Evolutionary conservation across 2,888 invertebrate species (phyloP).

Genomic region (Mechanitis messenoides): DNA sequence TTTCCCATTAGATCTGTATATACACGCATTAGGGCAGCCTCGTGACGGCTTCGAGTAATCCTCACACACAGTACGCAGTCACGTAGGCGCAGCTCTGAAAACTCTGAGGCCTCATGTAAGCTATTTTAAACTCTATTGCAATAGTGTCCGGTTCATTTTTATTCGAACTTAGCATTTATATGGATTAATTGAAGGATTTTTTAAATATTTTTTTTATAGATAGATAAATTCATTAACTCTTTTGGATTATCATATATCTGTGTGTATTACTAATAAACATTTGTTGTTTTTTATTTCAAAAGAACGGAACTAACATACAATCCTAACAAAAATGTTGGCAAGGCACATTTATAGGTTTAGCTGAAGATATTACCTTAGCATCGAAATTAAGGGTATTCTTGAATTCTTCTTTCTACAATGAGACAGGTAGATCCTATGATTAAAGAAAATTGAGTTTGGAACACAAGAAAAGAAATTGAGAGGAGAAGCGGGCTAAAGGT

Average conservation of each 20-base stretch:
- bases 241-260: neutral
- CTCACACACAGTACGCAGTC: conserved; percentile 33
- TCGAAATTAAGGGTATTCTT: too few species aligned
- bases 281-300: too few species aligned
- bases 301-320: too few species aligned
- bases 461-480: too few species aligned
- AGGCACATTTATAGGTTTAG: too few species aligned
- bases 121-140: neutral
- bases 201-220: neutral
- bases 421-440: too few species aligned
- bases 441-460: too few species aligned
- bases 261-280: too few species aligned
- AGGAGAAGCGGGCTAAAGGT: too few species aligned
- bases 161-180: neutral
- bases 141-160: neutral
- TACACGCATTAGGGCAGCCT: conserved; percentile 31
- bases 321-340: too few species aligned
- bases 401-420: too few species aligned
- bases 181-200: neutral
- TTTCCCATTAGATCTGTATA: conserved; percentile 24
- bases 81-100: conserved; percentile 28
- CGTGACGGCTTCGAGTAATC: conserved; percentile 35
- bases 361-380: too few species aligned
- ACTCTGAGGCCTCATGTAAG: neutral
- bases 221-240: neutral